Percentiles rank a stretch among this genome's conserved stretches.
Conservation (phyloP, 2,888 invertebrate species). For the Leptopilina drosophilae region DNA sequence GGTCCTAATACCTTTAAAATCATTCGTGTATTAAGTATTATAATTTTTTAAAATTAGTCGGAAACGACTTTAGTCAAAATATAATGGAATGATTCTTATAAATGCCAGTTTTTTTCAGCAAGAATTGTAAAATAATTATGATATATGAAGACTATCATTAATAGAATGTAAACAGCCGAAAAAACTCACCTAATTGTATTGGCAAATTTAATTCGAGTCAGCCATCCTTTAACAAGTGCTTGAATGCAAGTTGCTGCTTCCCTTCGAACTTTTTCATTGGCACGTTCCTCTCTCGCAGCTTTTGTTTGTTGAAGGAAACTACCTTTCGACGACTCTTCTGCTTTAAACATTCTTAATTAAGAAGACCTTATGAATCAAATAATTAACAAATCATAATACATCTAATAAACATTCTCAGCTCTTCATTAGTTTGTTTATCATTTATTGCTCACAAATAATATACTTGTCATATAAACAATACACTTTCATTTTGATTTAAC, state of each 20-base stretch:
- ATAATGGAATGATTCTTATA: too few relatives aligned
- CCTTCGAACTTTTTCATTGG: constrained; percentile 89
- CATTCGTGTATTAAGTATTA: too few relatives aligned
- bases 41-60: too few relatives aligned
- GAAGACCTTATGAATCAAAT: constrained; percentile 44
- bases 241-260: constrained; percentile 87
- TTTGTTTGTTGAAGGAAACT: constrained; percentile 93
- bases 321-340: constrained; percentile 83
- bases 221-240: constrained; percentile 86
- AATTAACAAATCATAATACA: constrained; percentile 57
- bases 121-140: neutral
- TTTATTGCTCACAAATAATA: too few relatives aligned
- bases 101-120: too few relatives aligned
- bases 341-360: constrained; percentile 80
- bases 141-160: neutral
- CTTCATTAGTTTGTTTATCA: constrained; percentile 51
- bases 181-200: constrained; percentile 82
- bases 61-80: too few relatives aligned
- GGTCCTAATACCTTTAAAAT: too few relatives aligned
- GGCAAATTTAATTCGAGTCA: constrained; percentile 83
- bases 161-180: neutral
- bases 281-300: constrained; percentile 92
- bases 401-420: constrained; percentile 66
- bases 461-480: too few relatives aligned
- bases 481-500: too few relatives aligned